Percentiles rank a stretch among this genome's conserved stretches.
Evolutionary conservation across 2,113 vertebrate species (phyloP).

Genomic region (Connochaetes taurinus): DNA sequence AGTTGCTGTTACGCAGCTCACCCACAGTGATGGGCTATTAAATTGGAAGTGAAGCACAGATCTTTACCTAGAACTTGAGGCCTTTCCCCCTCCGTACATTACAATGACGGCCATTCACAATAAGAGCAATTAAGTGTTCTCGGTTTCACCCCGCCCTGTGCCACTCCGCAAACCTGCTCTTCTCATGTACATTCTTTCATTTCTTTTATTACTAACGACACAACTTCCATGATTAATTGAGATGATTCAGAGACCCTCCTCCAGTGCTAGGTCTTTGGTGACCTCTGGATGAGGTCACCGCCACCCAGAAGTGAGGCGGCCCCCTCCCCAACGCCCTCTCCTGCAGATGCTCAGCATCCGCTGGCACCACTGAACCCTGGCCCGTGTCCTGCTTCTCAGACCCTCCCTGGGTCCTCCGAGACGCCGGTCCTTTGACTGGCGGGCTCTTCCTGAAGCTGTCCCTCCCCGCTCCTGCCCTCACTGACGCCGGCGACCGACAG

Average conservation of each 20-base stretch:
- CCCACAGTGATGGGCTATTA: slow-evolving; percentile 12
- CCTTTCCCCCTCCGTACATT: neutral
- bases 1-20: slow-evolving; percentile 54
- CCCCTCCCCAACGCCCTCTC: neutral
- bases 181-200: neutral
- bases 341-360: rapidly evolving
- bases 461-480: neutral
- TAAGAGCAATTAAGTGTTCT: slow-evolving; percentile 41
- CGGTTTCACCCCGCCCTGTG: neutral
- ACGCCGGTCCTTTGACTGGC: neutral
- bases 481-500: rapidly evolving
- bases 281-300: rapidly evolving
- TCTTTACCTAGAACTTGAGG: neutral
- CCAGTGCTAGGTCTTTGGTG: neutral
- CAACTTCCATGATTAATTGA: neutral
- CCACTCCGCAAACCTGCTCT: neutral
- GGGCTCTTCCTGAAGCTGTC: too few relatives aligned
- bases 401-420: neutral
- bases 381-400: neutral
- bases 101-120: neutral
- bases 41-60: slow-evolving; percentile 51
- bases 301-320: rapidly evolving
- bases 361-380: rapidly evolving
- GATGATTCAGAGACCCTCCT: neutral
- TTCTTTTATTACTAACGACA: slow-evolving; percentile 19